Evolutionary conservation across 2,797 vertebrate genomes (phyloP).

Genomic region (Centropyge bicolor): DNA sequence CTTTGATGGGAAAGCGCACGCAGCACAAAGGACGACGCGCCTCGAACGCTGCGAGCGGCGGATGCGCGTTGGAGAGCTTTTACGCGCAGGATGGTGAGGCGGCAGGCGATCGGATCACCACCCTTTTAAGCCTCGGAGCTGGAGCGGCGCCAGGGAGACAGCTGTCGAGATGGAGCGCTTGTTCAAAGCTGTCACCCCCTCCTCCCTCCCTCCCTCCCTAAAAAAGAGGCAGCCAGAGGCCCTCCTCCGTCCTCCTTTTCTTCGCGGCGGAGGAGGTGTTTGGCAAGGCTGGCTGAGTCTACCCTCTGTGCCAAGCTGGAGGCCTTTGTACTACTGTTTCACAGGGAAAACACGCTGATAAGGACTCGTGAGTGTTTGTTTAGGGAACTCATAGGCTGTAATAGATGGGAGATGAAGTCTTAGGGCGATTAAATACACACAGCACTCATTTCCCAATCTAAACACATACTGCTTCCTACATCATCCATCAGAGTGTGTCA

Average conservation of each 20-base stretch:
- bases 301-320: slow-evolving; percentile 76
- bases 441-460: slow-evolving; percentile 30
- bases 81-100: slow-evolving; percentile 84
- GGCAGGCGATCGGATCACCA: slow-evolving; percentile 87
- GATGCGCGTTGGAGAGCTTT: slow-evolving; percentile 86
- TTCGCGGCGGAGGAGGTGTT: slow-evolving; percentile 77
- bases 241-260: slow-evolving; percentile 71
- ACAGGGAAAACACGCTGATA: slow-evolving; percentile 75
- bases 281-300: slow-evolving; percentile 74
- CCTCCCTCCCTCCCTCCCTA: slow-evolving; percentile 17
- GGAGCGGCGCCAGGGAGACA: slow-evolving; percentile 96
- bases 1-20: slow-evolving; percentile 35
- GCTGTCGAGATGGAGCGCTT: slow-evolving; percentile 95
- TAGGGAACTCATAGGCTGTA: slow-evolving; percentile 59
- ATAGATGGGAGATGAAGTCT: slow-evolving; percentile 56
- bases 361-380: slow-evolving; percentile 77
- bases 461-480: slow-evolving; percentile 22
- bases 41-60: slow-evolving; percentile 74
- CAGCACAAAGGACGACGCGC: slow-evolving; percentile 59
- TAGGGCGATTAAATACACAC: slow-evolving; percentile 40
- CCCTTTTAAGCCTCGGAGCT: slow-evolving; percentile 91
- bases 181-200: slow-evolving; percentile 93
- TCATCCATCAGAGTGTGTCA: neutral
- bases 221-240: slow-evolving; percentile 86
- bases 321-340: slow-evolving; percentile 78